phyloP scores from a whole-genome alignment of 1,140 invertebrate species.

The Orchestia grillus region DNA sequence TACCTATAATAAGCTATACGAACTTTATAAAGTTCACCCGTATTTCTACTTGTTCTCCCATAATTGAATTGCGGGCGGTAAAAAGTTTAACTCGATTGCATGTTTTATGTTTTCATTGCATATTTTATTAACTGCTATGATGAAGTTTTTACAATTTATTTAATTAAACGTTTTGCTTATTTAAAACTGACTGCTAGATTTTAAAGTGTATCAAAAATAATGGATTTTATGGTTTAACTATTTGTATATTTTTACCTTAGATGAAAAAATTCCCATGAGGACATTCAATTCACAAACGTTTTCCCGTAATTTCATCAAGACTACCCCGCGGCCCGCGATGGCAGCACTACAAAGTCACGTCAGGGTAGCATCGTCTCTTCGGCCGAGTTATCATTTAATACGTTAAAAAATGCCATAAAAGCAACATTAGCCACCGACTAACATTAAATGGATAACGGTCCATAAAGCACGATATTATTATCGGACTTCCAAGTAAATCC shows the following conservation, averaged over 20 bases:
- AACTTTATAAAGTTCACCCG: no score
- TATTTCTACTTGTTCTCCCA: no score
- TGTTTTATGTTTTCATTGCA: no score
- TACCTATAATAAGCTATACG: no score
- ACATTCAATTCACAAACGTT: neutral
- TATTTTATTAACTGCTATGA: no score
- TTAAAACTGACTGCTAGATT: no score
- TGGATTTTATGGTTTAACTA: neutral
- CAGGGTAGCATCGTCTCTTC: neutral
- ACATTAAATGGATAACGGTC: constrained; percentile 55
- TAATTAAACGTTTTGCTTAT: no score
- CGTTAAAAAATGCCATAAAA: constrained; percentile 46
- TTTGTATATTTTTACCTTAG: neutral
- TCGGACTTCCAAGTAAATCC: constrained; percentile 55
- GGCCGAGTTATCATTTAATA: constrained; percentile 30
- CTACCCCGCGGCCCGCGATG: neutral
- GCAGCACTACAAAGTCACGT: neutral
- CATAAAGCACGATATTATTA: constrained; percentile 50
- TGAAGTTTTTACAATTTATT: no score
- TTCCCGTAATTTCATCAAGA: neutral
- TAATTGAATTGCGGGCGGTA: no score
- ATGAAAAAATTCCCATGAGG: neutral
- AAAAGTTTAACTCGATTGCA: no score
- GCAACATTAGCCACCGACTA: constrained; percentile 50
- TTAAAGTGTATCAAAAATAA: no score